Evolutionary conservation across 2,797 vertebrate genomes (phyloP).

Genomic region (Delichon dasypus): DNA sequence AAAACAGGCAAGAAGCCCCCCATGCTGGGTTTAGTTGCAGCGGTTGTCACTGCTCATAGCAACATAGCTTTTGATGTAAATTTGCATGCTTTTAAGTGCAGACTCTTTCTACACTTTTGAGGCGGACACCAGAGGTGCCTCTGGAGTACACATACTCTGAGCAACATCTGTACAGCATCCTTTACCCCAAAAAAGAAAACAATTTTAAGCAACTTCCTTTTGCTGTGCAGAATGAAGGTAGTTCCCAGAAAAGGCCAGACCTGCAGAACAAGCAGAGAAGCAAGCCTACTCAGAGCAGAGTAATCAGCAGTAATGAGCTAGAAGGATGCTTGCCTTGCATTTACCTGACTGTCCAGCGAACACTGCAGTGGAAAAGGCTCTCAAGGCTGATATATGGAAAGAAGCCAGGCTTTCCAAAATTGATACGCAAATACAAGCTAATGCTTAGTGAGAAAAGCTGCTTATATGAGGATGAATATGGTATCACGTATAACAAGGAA

Average conservation of each 20-base stretch:
- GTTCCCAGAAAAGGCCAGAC: constrained; percentile 1
- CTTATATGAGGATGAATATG: constrained; percentile 53
- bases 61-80: not conserved
- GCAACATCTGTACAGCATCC: not conserved
- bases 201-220: not conserved
- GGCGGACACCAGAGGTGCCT: not conserved
- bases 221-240: not conserved
- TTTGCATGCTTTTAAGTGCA: not conserved
- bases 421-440: constrained; percentile 40
- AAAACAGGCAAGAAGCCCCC: not conserved
- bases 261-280: not conserved
- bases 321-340: constrained; percentile 42
- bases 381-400: not conserved
- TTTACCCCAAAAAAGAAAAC: not conserved
- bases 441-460: constrained; percentile 50
- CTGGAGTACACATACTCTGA: not conserved
- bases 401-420: constrained; percentile 36
- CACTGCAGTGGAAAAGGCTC: constrained; percentile 1
- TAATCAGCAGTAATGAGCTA: constrained; percentile 7
- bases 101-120: not conserved
- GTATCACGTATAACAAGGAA: constrained; percentile 48
- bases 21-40: not conserved
- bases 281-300: not conserved
- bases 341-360: constrained; percentile 28
- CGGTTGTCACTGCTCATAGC: not conserved